Evolutionary conservation across 2,888 invertebrate genomes (phyloP), one percentile per base, ranked within the genome.

Genomic region (Aphodius granarius): DNA sequence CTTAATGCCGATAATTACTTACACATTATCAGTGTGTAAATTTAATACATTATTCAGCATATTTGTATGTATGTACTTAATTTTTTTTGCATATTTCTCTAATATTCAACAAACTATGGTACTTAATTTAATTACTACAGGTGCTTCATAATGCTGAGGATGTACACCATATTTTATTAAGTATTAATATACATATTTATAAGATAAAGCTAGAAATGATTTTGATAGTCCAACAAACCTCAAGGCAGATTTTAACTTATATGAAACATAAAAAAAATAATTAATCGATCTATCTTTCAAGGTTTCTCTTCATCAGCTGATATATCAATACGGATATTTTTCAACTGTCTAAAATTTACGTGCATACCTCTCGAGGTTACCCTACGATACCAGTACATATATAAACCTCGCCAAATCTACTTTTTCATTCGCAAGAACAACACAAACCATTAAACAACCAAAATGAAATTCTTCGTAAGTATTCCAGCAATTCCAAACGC

Each of bases 391-490:
- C 4, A 1, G 0, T 1, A 43, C 43, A 6, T 43, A 43, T 43
- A 43, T 43, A 43, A 43, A 43, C 43, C 43, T 9, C 13, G 13
- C 43, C 43, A 43, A 43, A 1, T 43, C 2, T 13, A 1, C 3
- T 43, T 43, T 43, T 43, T 43, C 43, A 43, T 43, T 43, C 43
- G 43, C 43, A 43, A 43, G 43, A 43, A 43, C 43, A 43, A 1
- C 43, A 70, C 74, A 73, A 75, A 72, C 63, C 4, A 74, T 9
- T 17, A 5, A 22, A 63, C n/a, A 18, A 66, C 9, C n/a, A 73
- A 9, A 16, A 73, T 73, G 73, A 73, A 73, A 22, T 6, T 22
- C 22, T 65, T 73, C 5, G 73, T 73, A 73, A 73, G 73, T 73
- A 13, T 22, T 17, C 15, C 3, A 21, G n/a, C n/a, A n/a, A n/a